A percentile compares a stretch with the other conserved stretches of the same genome.
phyloP scores from a whole-genome alignment of 2,113 vertebrate genomes.

The Amblyornis subalaris region DNA sequence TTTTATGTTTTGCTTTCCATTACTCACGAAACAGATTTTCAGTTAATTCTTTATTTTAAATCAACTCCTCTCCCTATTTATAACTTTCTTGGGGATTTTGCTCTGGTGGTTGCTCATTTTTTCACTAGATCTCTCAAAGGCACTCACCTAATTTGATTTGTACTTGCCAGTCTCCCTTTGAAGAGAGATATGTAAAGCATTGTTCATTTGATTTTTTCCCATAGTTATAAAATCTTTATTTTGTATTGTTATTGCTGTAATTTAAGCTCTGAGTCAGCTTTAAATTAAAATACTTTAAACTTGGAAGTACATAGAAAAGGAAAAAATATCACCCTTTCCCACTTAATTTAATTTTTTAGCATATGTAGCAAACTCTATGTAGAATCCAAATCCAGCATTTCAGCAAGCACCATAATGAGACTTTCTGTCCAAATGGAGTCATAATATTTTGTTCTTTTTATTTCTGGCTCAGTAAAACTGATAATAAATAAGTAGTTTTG shows the following conservation, averaged over 20 bases:
- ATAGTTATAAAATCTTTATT: background rate
- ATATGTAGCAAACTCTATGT: background rate
- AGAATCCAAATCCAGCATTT: background rate
- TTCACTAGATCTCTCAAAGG: background rate
- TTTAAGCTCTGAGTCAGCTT: background rate
- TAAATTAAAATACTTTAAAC: background rate
- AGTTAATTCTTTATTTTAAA: background rate
- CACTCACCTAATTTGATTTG: background rate
- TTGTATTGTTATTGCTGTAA: background rate
- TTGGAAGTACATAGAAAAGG: background rate
- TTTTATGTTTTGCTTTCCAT: background rate
- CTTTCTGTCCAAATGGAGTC: constrained; percentile 3
- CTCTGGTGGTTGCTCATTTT: background rate
- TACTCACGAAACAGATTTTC: background rate
- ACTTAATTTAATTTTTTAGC: background rate
- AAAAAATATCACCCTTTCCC: background rate
- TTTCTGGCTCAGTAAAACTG: background rate
- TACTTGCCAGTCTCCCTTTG: background rate
- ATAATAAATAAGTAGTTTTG: background rate
- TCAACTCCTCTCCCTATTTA: background rate
- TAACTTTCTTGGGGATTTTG: background rate
- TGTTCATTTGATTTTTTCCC: background rate
- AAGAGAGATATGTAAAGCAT: background rate
- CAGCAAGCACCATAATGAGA: background rate
- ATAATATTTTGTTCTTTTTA: constrained; percentile 25